These are phyloP conservation scores for Egretta garzetta DNA, from an alignment of 2,113 vertebrate species.

Conservation along the genomic window DNA sequence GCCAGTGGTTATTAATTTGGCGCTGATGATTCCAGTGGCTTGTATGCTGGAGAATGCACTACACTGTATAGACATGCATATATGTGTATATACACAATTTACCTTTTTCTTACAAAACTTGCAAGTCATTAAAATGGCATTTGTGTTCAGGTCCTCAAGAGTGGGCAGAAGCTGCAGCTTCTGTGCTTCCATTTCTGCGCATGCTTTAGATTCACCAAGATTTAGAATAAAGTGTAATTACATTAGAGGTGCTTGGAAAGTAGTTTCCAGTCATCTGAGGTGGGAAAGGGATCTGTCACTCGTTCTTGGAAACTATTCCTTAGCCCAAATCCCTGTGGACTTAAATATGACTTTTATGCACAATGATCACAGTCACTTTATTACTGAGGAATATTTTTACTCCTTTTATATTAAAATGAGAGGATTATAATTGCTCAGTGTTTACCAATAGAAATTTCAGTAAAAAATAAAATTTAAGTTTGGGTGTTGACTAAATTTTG, in stretches of 20 bases:
- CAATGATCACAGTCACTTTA: neutral
- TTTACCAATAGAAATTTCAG: neutral
- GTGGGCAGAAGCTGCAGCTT: neutral
- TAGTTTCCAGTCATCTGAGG: neutral
- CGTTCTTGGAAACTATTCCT: neutral
- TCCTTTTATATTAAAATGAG: neutral
- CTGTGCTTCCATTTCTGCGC: neutral
- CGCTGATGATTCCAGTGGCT: neutral
- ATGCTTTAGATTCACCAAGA: neutral
- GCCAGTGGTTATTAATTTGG: neutral
- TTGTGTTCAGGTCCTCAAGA: neutral
- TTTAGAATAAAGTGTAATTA: neutral
- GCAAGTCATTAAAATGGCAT: neutral
- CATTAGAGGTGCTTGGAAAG: neutral
- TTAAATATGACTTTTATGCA: neutral
- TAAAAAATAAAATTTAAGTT: neutral
- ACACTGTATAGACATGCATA: fast-evolving
- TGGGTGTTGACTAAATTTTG: neutral
- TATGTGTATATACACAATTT: neutral
- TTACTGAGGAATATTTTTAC: neutral
- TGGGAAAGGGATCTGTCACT: neutral
- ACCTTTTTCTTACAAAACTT: neutral
- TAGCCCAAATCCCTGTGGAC: neutral
- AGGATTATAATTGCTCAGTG: neutral
- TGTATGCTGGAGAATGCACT: neutral